These are phyloP conservation scores for Aplodontia rufa DNA, from an alignment of 2,113 vertebrate genomes.

Conservation along the genomic window DNA sequence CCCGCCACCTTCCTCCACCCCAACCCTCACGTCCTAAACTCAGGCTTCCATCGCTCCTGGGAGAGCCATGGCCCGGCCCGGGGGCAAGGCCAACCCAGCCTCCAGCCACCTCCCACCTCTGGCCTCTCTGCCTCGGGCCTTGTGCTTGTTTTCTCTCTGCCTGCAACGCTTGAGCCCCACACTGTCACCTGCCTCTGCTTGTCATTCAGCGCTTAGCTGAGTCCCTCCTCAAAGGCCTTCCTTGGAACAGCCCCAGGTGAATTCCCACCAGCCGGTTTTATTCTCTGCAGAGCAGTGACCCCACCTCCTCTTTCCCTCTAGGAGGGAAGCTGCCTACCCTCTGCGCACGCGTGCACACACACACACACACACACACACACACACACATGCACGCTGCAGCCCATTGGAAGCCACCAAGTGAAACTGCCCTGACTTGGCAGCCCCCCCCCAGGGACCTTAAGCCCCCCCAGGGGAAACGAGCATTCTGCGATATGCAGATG, in stretches of 20 bases:
- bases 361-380: neutral
- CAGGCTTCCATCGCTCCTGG: neutral
- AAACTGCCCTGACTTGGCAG: too few relatives aligned
- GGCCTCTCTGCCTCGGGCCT: neutral
- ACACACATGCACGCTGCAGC: accelerated
- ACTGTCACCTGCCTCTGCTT: neutral
- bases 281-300: neutral
- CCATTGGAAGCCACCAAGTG: too few relatives aligned
- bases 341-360: too few relatives aligned
- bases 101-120: neutral
- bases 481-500: too few relatives aligned
- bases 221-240: neutral
- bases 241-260: neutral
- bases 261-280: neutral
- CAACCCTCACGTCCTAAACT: neutral
- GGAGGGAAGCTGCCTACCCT: neutral
- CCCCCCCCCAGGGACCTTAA: too few relatives aligned
- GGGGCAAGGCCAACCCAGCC: neutral
- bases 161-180: neutral
- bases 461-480: too few relatives aligned
- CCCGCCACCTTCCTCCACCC: neutral
- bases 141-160: neutral
- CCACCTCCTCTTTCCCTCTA: neutral
- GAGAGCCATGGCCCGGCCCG: too few relatives aligned
- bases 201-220: neutral